Conservation (phyloP, 2,797 vertebrate genomes). For the Diplodus sargus region DNA sequence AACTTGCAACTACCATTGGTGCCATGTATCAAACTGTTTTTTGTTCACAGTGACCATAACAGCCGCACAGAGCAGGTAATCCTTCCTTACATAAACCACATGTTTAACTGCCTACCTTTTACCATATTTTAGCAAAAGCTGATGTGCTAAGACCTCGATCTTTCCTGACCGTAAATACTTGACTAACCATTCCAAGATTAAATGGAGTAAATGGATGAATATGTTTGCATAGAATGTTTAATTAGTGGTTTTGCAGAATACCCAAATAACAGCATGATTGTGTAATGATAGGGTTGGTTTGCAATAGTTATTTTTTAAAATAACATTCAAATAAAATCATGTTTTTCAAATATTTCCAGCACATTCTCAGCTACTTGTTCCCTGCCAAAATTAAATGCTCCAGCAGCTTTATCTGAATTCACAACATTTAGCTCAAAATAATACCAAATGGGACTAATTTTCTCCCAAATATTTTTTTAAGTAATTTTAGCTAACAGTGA, state of each 20-base stretch:
- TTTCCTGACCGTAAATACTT: not conserved
- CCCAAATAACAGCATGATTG: not conserved
- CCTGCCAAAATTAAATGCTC: slow-evolving; percentile 8
- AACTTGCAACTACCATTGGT: not conserved
- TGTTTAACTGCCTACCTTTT: not conserved
- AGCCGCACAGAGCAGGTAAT: not conserved
- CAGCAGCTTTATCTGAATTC: slow-evolving; percentile 28
- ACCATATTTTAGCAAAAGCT: not conserved
- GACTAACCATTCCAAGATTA: not conserved
- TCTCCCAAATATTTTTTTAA: slow-evolving; percentile 33
- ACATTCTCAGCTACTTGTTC: not conserved
- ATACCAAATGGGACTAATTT: slow-evolving; percentile 44
- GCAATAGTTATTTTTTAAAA: not conserved
- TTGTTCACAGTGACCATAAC: not conserved
- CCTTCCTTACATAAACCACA: not conserved
- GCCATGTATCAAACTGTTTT: not conserved
- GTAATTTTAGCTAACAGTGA: slow-evolving; percentile 40
- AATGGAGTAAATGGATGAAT: not conserved
- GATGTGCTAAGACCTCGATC: not conserved
- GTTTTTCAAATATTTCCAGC: not conserved
- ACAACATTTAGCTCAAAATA: slow-evolving; percentile 45
- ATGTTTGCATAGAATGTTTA: not conserved
- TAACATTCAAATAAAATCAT: not conserved
- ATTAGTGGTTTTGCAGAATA: not conserved
- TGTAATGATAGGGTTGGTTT: not conserved